A percentile compares a stretch with the other conserved stretches of the same genome.
Evolutionary conservation across 2,888 invertebrate genomes (phyloP).

Genomic region (Drosophila aldrichi): DNA sequence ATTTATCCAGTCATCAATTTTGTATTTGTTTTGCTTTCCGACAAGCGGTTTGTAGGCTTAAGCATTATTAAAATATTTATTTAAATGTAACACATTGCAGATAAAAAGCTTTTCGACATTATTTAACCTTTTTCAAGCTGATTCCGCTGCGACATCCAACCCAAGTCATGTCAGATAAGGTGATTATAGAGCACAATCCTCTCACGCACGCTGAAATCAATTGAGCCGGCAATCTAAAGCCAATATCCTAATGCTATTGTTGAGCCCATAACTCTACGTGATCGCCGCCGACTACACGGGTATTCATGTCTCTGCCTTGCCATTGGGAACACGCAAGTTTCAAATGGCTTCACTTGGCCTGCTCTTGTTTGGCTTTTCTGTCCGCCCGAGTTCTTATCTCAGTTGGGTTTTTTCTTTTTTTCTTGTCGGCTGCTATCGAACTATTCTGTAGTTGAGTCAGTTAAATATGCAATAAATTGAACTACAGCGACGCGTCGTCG

Average conservation of each 20-base stretch:
- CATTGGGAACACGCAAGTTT: conserved; percentile 55
- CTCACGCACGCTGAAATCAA: conserved; percentile 4
- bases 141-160: not conserved
- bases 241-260: not conserved
- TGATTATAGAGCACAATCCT: not conserved
- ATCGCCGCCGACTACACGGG: not conserved
- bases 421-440: conserved; percentile 54
- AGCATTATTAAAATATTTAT: not conserved
- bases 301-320: conserved; percentile 10
- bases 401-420: too few species aligned
- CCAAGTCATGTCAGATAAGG: not conserved
- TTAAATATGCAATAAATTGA: conserved; percentile 75
- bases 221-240: conserved; percentile 3
- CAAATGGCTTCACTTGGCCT: conserved; percentile 38
- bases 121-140: not conserved
- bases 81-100: not conserved
- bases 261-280: conserved; percentile 21
- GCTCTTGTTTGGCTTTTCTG: conserved; percentile 34
- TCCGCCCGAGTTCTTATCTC: conserved; percentile 44
- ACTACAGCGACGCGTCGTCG: conserved; percentile 41
- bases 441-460: conserved; percentile 62
- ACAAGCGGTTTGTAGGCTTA: too few species aligned
- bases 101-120: not conserved
- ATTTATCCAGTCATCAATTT: too few species aligned
- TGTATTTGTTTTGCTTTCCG: too few species aligned